Evolutionary conservation across 1,140 invertebrate species (phyloP).

Genomic region (Drosophila melanica): DNA sequence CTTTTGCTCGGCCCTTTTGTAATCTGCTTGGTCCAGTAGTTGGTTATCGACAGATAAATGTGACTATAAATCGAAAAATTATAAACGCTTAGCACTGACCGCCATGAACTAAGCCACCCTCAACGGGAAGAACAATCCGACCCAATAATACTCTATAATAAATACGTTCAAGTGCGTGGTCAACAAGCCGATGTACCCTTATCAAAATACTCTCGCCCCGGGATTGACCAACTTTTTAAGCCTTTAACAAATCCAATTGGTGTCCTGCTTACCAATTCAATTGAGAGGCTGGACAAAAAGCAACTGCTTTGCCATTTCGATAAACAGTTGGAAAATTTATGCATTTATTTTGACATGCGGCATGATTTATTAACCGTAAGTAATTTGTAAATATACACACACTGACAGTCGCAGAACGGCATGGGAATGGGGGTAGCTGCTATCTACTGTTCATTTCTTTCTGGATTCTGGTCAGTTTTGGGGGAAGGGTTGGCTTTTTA

Average conservation of each 20-base stretch:
- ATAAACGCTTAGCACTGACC: slow-evolving; percentile 76
- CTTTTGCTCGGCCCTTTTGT: slow-evolving; percentile 38
- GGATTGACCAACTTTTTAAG: slow-evolving; percentile 57
- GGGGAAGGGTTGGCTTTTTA: slow-evolving; percentile 31
- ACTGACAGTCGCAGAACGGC: slow-evolving; percentile 35
- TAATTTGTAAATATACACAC: slow-evolving; percentile 74
- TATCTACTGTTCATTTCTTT: slow-evolving; percentile 34
- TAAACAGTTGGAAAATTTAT: slow-evolving; percentile 77
- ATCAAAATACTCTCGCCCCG: neutral
- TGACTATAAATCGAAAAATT: slow-evolving; percentile 82
- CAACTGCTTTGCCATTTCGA: slow-evolving; percentile 30
- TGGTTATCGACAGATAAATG: slow-evolving; percentile 67
- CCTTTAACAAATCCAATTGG: slow-evolving; percentile 73
- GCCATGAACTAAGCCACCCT: slow-evolving; percentile 34
- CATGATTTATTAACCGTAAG: slow-evolving; percentile 84
- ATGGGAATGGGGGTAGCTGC: slow-evolving; percentile 21
- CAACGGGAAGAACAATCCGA: neutral
- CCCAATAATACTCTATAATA: slow-evolving; percentile 16
- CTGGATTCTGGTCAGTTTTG: slow-evolving; percentile 26
- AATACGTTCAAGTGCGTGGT: neutral
- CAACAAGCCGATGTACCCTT: neutral
- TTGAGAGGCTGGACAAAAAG: slow-evolving; percentile 41
- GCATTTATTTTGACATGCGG: slow-evolving; percentile 83
- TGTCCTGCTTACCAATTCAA: slow-evolving; percentile 56
- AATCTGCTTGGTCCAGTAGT: slow-evolving; percentile 40